Evolutionary conservation across 2,113 vertebrate genomes (phyloP).

Genomic region (Andinoacara biseriatus): DNA sequence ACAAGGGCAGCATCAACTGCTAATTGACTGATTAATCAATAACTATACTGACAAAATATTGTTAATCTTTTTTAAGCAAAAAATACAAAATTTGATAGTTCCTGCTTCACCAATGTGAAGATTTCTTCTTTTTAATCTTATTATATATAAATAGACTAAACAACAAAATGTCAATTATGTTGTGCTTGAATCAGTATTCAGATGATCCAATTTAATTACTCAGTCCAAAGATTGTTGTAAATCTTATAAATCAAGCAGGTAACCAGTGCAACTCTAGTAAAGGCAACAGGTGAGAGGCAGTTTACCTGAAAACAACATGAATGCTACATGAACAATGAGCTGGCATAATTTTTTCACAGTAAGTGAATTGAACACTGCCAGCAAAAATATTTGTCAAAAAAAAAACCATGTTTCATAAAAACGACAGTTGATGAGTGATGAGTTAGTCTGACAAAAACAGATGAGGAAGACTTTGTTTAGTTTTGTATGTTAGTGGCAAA

Average conservation of each 20-base stretch:
- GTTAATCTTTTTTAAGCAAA: neutral
- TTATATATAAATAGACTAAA: neutral
- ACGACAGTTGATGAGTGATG: neutral
- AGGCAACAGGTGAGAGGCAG: constrained; percentile 6
- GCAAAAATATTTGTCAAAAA: neutral
- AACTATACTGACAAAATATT: neutral
- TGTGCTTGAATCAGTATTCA: neutral
- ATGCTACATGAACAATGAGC: neutral
- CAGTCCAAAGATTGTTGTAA: neutral
- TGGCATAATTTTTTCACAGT: neutral
- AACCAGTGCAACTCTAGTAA: constrained; percentile 31
- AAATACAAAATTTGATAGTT: neutral
- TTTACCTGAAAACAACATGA: neutral
- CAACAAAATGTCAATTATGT: neutral
- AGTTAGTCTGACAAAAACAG: neutral
- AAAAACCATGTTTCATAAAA: neutral
- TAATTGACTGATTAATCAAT: neutral
- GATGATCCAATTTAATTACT: neutral
- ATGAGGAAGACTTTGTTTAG: neutral
- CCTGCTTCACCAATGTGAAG: neutral
- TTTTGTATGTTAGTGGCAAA: neutral
- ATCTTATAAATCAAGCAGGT: neutral
- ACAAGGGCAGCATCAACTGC: neutral
- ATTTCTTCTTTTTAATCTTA: neutral
- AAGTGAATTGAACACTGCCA: neutral